These are phyloP conservation scores for Nymphalis c-album DNA, from an alignment of 2,888 invertebrate species.

Conservation along the genomic window DNA sequence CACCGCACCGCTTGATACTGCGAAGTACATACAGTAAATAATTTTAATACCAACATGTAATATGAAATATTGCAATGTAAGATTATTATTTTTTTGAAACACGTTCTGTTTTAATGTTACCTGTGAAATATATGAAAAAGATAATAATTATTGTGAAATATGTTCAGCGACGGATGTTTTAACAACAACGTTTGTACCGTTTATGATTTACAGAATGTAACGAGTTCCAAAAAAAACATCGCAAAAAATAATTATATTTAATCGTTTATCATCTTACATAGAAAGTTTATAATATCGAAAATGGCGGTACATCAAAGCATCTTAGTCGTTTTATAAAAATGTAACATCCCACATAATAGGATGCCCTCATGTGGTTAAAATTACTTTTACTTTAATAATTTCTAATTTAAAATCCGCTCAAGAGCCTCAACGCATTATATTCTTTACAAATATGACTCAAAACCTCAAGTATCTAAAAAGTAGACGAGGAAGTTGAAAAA, in stretches of 20 bases:
- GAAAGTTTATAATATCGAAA: neutral
- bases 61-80: slow-evolving; percentile 10
- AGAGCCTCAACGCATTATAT: slow-evolving; percentile 29
- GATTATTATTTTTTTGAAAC: neutral
- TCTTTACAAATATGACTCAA: slow-evolving; percentile 32
- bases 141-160: slow-evolving; percentile 6
- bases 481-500: slow-evolving; percentile 58
- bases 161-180: neutral
- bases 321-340: slow-evolving; percentile 7
- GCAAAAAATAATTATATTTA: too few species aligned
- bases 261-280: neutral
- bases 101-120: slow-evolving; percentile 7
- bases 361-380: slow-evolving; percentile 38
- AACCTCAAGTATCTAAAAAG: slow-evolving; percentile 59
- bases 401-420: slow-evolving; percentile 35
- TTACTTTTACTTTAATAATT: slow-evolving; percentile 37
- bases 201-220: neutral
- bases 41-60: slow-evolving; percentile 3
- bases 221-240: neutral
- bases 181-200: neutral
- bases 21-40: slow-evolving; percentile 7
- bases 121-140: slow-evolving; percentile 6
- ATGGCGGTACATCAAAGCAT: slow-evolving; percentile 11
- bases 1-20: slow-evolving; percentile 21
- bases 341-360: slow-evolving; percentile 17